Percentiles rank a stretch among this genome's conserved stretches.
Conservation (phyloP, 1,140 invertebrate species). For the Hylyphantes graminicola region DNA sequence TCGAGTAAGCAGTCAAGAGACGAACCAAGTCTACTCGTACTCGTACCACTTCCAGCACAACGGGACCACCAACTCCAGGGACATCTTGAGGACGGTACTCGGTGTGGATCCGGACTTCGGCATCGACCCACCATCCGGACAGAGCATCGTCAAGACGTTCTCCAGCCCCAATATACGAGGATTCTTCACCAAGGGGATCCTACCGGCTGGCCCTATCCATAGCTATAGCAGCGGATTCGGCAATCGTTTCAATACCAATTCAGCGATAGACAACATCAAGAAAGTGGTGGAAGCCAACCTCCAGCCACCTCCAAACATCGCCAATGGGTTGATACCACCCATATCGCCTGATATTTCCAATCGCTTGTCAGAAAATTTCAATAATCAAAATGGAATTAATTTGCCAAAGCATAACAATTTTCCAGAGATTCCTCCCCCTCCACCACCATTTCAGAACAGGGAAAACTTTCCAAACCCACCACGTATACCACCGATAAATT, state of each 20-base stretch:
- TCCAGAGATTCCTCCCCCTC: conserved; percentile 51
- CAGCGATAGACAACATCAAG: conserved; percentile 27
- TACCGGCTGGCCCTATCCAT: conserved; percentile 22
- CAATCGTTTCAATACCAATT: conserved; percentile 6
- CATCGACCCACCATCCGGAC: conserved; percentile 13
- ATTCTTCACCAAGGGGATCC: conserved; percentile 43
- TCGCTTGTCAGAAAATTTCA: conserved; percentile 15
- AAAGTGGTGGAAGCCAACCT: conserved; percentile 35
- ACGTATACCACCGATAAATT: neutral
- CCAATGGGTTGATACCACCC: conserved; percentile 36
- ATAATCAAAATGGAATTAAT: conserved; percentile 20
- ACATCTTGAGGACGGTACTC: conserved; percentile 35
- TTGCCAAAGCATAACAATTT: conserved; percentile 47
- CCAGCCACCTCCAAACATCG: conserved; percentile 27
- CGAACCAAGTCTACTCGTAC: conserved; percentile 51
- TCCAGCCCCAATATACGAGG: conserved; percentile 46
- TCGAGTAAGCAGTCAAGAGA: conserved; percentile 45
- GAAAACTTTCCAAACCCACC: conserved; percentile 4
- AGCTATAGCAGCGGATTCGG: conserved; percentile 10
- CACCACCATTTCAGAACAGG: conserved; percentile 25
- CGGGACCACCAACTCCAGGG: conserved; percentile 52
- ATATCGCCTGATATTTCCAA: conserved; percentile 36
- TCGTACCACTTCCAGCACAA: conserved; percentile 53
- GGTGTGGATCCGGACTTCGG: conserved; percentile 40
- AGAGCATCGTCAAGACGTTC: conserved; percentile 44